Conservation (phyloP, 2,888 invertebrate genomes). For the Holacanthella duospinosa region DNA sequence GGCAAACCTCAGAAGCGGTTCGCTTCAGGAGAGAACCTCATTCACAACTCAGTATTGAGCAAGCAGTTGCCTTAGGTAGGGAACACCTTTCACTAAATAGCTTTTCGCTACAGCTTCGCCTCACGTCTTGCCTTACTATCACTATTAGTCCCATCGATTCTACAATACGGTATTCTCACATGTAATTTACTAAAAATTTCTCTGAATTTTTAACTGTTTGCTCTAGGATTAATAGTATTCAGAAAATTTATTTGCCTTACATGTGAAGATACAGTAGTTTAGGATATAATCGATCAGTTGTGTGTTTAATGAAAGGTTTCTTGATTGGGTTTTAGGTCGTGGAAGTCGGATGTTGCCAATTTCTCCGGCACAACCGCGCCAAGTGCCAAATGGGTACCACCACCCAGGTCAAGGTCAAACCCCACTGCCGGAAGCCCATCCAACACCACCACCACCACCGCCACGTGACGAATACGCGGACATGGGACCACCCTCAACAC, state of each 20-base stretch:
- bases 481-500: slow-evolving; percentile 30
- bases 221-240: too few species aligned
- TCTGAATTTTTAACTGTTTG: too few species aligned
- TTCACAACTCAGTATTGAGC: slow-evolving; percentile 29
- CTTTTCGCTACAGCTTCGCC: neutral
- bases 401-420: slow-evolving; percentile 15
- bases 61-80: slow-evolving; percentile 37
- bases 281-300: too few species aligned
- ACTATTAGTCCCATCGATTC: too few species aligned
- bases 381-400: slow-evolving; percentile 35
- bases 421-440: slow-evolving; percentile 13
- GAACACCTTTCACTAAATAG: neutral
- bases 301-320: too few species aligned
- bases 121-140: neutral
- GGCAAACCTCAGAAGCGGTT: slow-evolving; percentile 27
- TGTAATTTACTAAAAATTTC: too few species aligned
- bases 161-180: neutral
- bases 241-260: too few species aligned
- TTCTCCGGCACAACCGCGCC: slow-evolving; percentile 20
- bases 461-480: slow-evolving; percentile 18
- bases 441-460: slow-evolving; percentile 10
- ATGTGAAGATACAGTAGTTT: too few species aligned
- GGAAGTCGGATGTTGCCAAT: slow-evolving; percentile 33
- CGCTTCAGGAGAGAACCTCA: slow-evolving; percentile 35
- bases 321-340: slow-evolving; percentile 27